Percentiles rank a stretch among this genome's conserved stretches.
These are phyloP conservation scores for Cepaea hortensis DNA, from an alignment of 2,888 invertebrate genomes.

Conservation along the genomic window DNA sequence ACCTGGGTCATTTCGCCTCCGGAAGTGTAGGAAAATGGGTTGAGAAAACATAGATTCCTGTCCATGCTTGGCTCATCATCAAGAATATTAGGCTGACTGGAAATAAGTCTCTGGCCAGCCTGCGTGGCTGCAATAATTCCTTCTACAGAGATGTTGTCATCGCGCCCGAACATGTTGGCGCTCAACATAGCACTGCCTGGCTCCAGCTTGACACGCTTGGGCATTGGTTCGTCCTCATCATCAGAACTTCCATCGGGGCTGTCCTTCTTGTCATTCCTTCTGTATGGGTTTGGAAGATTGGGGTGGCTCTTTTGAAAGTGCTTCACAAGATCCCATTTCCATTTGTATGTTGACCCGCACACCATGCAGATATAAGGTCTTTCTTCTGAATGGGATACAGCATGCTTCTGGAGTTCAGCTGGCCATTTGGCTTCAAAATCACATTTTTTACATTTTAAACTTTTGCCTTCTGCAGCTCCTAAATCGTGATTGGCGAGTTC, in stretches of 20 bases:
- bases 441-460: slow-evolving; percentile 73
- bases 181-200: neutral
- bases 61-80: slow-evolving; percentile 48
- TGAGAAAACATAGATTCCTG: slow-evolving; percentile 23
- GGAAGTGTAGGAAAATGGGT: neutral
- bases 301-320: slow-evolving; percentile 75
- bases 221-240: slow-evolving; percentile 33
- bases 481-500: slow-evolving; percentile 62
- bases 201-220: slow-evolving; percentile 11
- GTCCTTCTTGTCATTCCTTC: slow-evolving; percentile 57
- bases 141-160: slow-evolving; percentile 51
- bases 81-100: slow-evolving; percentile 50
- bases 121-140: slow-evolving; percentile 51
- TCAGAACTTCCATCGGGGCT: slow-evolving; percentile 54
- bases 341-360: slow-evolving; percentile 75
- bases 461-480: slow-evolving; percentile 60
- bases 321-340: slow-evolving; percentile 76
- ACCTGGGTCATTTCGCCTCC: neutral
- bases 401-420: slow-evolving; percentile 75
- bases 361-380: slow-evolving; percentile 74
- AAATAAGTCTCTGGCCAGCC: slow-evolving; percentile 49
- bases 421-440: slow-evolving; percentile 74
- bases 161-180: slow-evolving; percentile 4
- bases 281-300: slow-evolving; percentile 72
- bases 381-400: slow-evolving; percentile 74